These are phyloP conservation scores for Andricus quercusramuli DNA, from an alignment of 2,888 invertebrate species.

Conservation along the genomic window DNA sequence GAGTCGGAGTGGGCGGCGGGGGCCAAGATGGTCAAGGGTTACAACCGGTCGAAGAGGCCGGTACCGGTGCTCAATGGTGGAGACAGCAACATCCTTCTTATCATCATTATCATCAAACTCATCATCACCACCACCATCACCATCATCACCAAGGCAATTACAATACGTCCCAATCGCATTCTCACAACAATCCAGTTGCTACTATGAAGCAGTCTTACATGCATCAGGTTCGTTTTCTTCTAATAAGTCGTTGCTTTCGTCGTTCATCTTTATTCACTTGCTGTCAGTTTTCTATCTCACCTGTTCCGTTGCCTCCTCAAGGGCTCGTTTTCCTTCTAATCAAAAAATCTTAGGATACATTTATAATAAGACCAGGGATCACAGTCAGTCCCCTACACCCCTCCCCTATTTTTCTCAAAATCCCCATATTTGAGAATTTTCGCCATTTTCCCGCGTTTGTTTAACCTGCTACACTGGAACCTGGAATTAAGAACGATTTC, in stretches of 20 bases:
- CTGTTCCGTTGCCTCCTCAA: conserved; percentile 22
- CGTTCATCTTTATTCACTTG: conserved; percentile 12
- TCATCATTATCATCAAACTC: conserved; percentile 64
- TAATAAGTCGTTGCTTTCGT: conserved; percentile 26
- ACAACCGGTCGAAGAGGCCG: conserved; percentile 71
- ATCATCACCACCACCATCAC: conserved; percentile 69
- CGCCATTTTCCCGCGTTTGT: too few species aligned
- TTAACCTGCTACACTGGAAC: too few species aligned
- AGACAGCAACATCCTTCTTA: conserved; percentile 65
- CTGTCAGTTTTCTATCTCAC: neutral
- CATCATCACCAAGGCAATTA: conserved; percentile 75
- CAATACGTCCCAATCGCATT: conserved; percentile 75
- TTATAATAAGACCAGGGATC: neutral
- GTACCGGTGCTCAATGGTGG: conserved; percentile 75
- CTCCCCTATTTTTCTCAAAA: too few species aligned
- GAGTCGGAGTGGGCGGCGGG: conserved; percentile 75
- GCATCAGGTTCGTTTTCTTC: conserved; percentile 74
- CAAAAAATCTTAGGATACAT: neutral
- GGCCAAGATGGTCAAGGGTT: conserved; percentile 73
- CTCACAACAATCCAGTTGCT: conserved; percentile 76
- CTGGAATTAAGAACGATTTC: too few species aligned
- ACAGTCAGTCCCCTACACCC: too few species aligned
- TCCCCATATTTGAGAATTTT: too few species aligned
- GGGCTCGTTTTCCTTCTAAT: conserved; percentile 3
- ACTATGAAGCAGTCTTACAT: conserved; percentile 79